phyloP scores from a whole-genome alignment of 2,888 invertebrate genomes.

The Epistrophe eligans region DNA sequence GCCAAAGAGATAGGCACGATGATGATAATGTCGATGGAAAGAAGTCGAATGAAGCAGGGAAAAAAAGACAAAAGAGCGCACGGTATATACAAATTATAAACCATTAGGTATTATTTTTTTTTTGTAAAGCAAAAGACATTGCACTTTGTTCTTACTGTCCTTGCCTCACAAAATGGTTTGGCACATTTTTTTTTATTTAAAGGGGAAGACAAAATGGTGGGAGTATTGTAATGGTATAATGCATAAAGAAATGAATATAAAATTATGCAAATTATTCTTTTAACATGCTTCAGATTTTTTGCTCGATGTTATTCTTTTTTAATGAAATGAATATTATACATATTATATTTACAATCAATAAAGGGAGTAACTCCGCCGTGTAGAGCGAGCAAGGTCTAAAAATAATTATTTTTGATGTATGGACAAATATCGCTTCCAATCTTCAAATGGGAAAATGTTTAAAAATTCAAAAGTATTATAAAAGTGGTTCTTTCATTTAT shows the following conservation, averaged over 20 bases:
- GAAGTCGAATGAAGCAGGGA: neutral
- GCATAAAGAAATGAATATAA: constrained; percentile 66
- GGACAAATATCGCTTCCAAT: no score
- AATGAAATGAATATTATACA: constrained; percentile 15
- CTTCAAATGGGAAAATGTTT: no score
- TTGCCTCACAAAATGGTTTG: neutral
- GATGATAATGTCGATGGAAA: constrained; percentile 63
- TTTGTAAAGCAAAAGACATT: neutral
- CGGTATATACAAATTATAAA: constrained; percentile 51
- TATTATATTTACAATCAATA: no score
- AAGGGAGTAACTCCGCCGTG: neutral
- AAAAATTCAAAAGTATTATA: no score
- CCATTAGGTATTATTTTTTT: constrained; percentile 63
- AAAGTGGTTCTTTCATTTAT: no score
- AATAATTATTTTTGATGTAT: no score
- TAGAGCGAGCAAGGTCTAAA: no score
- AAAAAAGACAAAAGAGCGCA: neutral
- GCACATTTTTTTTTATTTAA: neutral
- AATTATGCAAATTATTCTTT: constrained; percentile 70
- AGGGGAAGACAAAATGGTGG: neutral
- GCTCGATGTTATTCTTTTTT: neutral
- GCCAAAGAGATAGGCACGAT: constrained; percentile 55
- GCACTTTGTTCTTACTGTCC: constrained; percentile 5
- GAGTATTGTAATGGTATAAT: constrained; percentile 25
- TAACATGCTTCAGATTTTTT: constrained; percentile 19